A percentile compares a stretch with the other conserved stretches of the same genome.
These are phyloP conservation scores for Hirtodrosophila confusa DNA, from an alignment of 2,888 invertebrate genomes.

Conservation along the genomic window DNA sequence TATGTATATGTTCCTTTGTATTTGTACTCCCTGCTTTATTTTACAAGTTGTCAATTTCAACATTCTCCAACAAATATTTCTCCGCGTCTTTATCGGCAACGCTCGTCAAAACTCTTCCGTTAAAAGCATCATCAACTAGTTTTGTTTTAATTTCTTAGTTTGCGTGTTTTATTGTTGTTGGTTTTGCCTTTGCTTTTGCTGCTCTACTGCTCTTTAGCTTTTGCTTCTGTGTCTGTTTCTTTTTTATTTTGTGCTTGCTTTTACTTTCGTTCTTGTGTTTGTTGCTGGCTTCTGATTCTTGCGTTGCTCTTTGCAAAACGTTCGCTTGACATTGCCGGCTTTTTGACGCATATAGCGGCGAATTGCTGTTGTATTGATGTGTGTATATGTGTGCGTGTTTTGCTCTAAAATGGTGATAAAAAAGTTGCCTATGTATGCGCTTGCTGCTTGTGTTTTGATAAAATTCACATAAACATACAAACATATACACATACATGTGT, in stretches of 20 bases:
- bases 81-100: background rate
- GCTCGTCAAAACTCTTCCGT: conserved; percentile 29
- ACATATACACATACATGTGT: conserved; percentile 21
- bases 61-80: conserved; percentile 5
- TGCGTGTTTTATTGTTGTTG: conserved; percentile 12
- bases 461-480: conserved; percentile 25
- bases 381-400: conserved; percentile 18
- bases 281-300: conserved; percentile 45
- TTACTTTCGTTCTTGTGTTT: conserved; percentile 71
- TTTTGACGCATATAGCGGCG: conserved; percentile 53
- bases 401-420: conserved; percentile 40
- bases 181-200: conserved; percentile 8
- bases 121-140: conserved; percentile 52
- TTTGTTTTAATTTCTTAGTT: conserved; percentile 52
- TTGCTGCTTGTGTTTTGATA: conserved; percentile 38
- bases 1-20: background rate
- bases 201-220: conserved; percentile 33
- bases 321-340: conserved; percentile 59
- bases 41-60: conserved; percentile 6
- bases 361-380: conserved; percentile 36
- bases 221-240: conserved; percentile 26
- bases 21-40: background rate
- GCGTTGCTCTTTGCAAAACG: conserved; percentile 33
- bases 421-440: conserved; percentile 20
- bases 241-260: conserved; percentile 44